Conservation (phyloP, 2,113 vertebrate species). For the Myxocyprinus asiaticus region DNA sequence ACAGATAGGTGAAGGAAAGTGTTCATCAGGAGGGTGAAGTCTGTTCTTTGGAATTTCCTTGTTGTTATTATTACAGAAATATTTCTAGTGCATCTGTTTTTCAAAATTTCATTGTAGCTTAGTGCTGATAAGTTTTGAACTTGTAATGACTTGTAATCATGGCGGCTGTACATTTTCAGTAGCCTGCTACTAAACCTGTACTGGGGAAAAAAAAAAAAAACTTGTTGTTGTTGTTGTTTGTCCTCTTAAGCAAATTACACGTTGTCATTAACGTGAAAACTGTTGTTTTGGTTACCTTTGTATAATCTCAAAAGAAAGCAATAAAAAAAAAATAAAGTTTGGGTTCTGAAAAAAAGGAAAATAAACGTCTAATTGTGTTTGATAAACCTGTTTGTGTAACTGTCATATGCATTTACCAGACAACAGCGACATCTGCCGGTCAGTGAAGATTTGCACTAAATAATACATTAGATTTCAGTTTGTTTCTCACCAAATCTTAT, state of each 20-base stretch:
- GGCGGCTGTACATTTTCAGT: background rate
- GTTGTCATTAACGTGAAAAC: background rate
- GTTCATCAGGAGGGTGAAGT: background rate
- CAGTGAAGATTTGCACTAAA: too few species aligned
- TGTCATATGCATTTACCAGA: background rate
- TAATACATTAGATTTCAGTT: too few species aligned
- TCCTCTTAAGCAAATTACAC: background rate
- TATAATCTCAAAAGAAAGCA: background rate
- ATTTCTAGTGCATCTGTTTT: background rate
- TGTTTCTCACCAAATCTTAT: too few species aligned
- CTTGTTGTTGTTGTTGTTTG: too few species aligned
- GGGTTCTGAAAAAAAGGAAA: background rate
- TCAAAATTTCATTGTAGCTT: background rate
- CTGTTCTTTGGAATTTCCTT: background rate
- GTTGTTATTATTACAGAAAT: background rate
- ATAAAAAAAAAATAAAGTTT: background rate
- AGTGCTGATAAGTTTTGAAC: background rate
- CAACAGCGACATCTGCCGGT: constrained; percentile 23
- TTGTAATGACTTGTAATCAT: background rate
- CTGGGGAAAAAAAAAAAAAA: too few species aligned
- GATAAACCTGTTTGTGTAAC: background rate
- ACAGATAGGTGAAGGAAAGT: background rate
- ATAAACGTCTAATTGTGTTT: background rate
- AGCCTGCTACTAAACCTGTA: too few species aligned
- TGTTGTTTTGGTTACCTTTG: background rate